A percentile compares a stretch with the other conserved stretches of the same genome.
These are phyloP conservation scores for Carassius auratus DNA, from an alignment of 2,113 vertebrate species.

Conservation along the genomic window DNA sequence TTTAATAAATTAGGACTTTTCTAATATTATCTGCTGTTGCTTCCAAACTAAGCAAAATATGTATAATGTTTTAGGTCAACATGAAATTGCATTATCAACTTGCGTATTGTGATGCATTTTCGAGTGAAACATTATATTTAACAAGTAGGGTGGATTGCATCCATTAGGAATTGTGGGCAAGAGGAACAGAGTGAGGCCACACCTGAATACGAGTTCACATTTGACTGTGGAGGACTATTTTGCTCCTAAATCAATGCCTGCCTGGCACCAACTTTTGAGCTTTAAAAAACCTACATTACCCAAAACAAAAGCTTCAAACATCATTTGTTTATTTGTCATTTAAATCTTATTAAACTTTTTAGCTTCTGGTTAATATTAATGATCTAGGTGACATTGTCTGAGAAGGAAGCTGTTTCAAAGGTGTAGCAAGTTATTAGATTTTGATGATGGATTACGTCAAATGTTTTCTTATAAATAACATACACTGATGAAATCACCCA, in stretches of 20 bases:
- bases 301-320: neutral
- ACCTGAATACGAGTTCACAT: neutral
- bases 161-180: neutral
- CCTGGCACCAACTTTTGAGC: neutral
- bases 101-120: neutral
- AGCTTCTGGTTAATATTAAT: neutral
- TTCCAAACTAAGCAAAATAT: neutral
- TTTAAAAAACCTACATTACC: neutral
- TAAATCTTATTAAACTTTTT: neutral
- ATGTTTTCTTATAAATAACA: neutral
- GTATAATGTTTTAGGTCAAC: neutral
- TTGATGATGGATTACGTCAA: neutral
- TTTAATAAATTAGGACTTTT: neutral
- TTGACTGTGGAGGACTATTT: neutral
- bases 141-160: neutral
- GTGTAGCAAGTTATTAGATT: too few species aligned
- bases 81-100: neutral
- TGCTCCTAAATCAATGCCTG: neutral
- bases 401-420: neutral
- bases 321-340: neutral
- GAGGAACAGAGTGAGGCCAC: neutral
- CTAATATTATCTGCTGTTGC: neutral
- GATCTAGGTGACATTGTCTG: neutral
- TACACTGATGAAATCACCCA: too few species aligned
- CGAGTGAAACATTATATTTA: neutral